Evolutionary conservation across 2,888 invertebrate genomes (phyloP).

Genomic region (Ectobius pallidus): DNA sequence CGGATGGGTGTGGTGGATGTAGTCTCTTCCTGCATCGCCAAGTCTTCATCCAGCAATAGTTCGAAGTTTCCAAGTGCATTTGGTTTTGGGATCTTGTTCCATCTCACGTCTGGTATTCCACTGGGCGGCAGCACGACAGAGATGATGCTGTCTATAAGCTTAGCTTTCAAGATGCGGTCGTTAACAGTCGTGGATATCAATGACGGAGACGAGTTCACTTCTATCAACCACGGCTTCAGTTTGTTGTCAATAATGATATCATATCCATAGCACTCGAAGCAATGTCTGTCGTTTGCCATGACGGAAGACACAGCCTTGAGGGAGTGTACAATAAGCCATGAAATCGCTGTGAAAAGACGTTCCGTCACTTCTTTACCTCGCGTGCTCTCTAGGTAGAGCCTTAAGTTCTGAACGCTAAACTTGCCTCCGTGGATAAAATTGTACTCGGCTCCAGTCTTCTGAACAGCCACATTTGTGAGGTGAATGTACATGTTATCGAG

Average conservation of each 20-base stretch:
- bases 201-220: slow-evolving; percentile 95
- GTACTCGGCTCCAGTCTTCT: slow-evolving; percentile 95
- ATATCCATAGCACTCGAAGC: slow-evolving; percentile 94
- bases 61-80: slow-evolving; percentile 86
- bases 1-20: too few relatives aligned
- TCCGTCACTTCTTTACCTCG: slow-evolving; percentile 88
- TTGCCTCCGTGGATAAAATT: slow-evolving; percentile 95
- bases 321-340: slow-evolving; percentile 91
- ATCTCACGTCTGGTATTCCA: slow-evolving; percentile 86
- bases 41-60: slow-evolving; percentile 81
- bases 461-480: slow-evolving; percentile 96
- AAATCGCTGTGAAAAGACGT: slow-evolving; percentile 85
- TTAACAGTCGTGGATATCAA: slow-evolving; percentile 93
- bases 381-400: slow-evolving; percentile 89
- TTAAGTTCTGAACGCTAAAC: slow-evolving; percentile 89
- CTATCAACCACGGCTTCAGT: slow-evolving; percentile 92
- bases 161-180: slow-evolving; percentile 92
- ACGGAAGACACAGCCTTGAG: slow-evolving; percentile 90
- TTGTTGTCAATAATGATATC: slow-evolving; percentile 95
- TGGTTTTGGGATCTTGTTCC: slow-evolving; percentile 79
- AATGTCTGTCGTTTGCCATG: slow-evolving; percentile 91
- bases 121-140: slow-evolving; percentile 88
- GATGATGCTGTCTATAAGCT: slow-evolving; percentile 90
- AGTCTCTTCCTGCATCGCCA: slow-evolving; percentile 71
- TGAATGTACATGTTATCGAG: slow-evolving; percentile 94